These are phyloP conservation scores for Drosophila hydei DNA, from an alignment of 1,140 invertebrate species.

Conservation along the genomic window DNA sequence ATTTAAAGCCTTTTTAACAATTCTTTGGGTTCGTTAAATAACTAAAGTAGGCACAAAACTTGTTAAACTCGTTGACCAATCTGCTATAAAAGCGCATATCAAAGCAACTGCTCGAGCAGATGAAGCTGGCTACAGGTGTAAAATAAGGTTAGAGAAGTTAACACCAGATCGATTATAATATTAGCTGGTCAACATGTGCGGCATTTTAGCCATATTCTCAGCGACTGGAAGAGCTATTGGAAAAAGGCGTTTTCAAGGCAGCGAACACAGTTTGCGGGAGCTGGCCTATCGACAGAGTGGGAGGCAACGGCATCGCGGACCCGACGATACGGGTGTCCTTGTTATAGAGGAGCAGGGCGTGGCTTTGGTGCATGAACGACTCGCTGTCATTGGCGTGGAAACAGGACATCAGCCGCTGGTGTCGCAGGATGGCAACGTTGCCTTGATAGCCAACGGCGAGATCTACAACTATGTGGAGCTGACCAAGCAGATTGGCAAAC, in stretches of 20 bases:
- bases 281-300: conserved; percentile 65
- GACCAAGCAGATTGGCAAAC: conserved; percentile 47
- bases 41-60: conserved; percentile 36
- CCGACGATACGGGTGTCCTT: conserved; percentile 67
- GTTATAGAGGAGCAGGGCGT: conserved; percentile 54
- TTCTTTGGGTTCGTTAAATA: conserved; percentile 21
- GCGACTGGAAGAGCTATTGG: conserved; percentile 39
- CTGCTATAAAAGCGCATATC: conserved; percentile 26
- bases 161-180: background rate
- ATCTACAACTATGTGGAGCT: conserved; percentile 71
- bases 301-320: conserved; percentile 72
- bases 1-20: conserved; percentile 13
- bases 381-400: conserved; percentile 58
- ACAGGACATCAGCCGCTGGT: conserved; percentile 69
- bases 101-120: background rate
- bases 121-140: background rate
- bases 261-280: conserved; percentile 56
- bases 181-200: conserved; percentile 52
- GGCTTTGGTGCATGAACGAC: conserved; percentile 65
- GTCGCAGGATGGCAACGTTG: conserved; percentile 56
- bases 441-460: conserved; percentile 68
- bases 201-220: conserved; percentile 70
- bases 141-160: background rate
- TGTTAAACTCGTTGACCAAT: conserved; percentile 6
- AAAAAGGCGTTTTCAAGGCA: conserved; percentile 25